These are phyloP conservation scores for Borostomias antarcticus DNA, from an alignment of 2,797 vertebrate genomes.

Conservation along the genomic window DNA sequence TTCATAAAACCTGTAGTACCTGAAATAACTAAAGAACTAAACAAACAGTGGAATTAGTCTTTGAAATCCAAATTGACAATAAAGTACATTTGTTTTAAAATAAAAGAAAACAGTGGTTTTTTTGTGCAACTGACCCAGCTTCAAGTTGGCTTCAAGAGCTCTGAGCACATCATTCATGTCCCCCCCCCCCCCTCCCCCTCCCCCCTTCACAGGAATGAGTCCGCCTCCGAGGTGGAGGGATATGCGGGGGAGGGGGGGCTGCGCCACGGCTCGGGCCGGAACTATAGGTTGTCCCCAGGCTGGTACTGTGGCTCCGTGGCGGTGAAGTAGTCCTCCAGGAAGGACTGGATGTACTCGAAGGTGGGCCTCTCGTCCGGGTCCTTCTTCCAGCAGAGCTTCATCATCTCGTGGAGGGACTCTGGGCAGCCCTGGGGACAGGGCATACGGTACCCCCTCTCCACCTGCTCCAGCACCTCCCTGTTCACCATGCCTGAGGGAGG, in stretches of 20 bases:
- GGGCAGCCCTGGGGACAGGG: conserved; percentile 94
- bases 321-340: conserved; percentile 97
- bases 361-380: conserved; percentile 95
- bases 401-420: conserved; percentile 93
- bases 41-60: conserved; percentile 42
- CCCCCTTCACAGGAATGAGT: conserved; percentile 39
- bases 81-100: background rate
- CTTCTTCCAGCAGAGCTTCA: conserved; percentile 97
- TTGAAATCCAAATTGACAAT: conserved; percentile 35
- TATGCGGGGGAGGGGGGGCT: conserved; percentile 8
- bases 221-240: conserved; percentile 21
- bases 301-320: conserved; percentile 97
- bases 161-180: conserved; percentile 68
- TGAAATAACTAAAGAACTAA: conserved; percentile 44
- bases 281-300: conserved; percentile 94
- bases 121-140: conserved; percentile 77
- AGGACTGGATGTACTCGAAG: conserved; percentile 95
- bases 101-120: conserved; percentile 73
- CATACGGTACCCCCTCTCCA: conserved; percentile 95
- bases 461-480: conserved; percentile 93
- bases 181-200: conserved; percentile 36
- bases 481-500: conserved; percentile 89
- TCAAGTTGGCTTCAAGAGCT: conserved; percentile 74
- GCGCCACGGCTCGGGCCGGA: conserved; percentile 16
- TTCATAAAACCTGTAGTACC: conserved; percentile 56